phyloP scores from a whole-genome alignment of 2,888 invertebrate genomes.

The Zeuzera pyrina region DNA sequence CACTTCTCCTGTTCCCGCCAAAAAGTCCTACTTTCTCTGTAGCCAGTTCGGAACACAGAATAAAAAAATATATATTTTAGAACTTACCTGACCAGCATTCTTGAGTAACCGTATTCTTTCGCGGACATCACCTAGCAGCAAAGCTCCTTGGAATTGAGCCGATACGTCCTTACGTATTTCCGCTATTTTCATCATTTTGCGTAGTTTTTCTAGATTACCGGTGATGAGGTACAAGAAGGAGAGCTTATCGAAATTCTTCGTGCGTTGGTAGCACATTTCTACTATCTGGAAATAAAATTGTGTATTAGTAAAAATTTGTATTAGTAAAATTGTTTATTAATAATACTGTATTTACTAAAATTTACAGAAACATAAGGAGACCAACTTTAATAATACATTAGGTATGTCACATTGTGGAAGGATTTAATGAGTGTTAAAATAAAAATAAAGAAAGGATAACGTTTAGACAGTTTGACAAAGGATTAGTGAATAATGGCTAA shows the following conservation, averaged over 20 bases:
- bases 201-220: conserved; percentile 96
- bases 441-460: no score
- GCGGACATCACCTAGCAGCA: conserved; percentile 91
- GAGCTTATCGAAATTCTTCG: conserved; percentile 99
- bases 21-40: no score
- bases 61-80: no score
- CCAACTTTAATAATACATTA: no score
- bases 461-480: no score
- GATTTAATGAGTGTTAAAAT: no score
- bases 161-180: conserved; percentile 98
- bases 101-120: conserved; percentile 91
- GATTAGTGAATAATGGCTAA: no score
- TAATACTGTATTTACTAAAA: no score
- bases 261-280: conserved; percentile 99
- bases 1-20: no score
- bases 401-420: no score
- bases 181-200: conserved; percentile 99
- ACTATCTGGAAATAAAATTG: conserved; percentile 72
- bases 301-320: neutral
- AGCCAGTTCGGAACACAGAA: no score
- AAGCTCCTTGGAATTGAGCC: conserved; percentile 96
- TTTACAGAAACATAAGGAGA: no score
- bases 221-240: conserved; percentile 98
- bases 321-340: neutral
- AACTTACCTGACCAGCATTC: conserved; percentile 72